Conservation (phyloP, 2,113 vertebrate genomes). For the Enhydra lutris region DNA sequence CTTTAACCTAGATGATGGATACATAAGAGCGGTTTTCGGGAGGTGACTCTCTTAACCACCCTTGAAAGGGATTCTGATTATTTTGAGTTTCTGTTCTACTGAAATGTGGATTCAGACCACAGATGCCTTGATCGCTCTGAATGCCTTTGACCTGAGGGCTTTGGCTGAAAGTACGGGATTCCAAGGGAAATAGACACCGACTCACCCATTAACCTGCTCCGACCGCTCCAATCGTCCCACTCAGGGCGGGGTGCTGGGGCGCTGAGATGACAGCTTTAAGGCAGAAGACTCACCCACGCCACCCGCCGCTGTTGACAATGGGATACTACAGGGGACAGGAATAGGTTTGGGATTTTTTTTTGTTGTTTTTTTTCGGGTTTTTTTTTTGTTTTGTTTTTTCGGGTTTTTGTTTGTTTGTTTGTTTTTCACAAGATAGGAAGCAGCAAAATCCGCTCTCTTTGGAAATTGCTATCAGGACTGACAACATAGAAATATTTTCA, state of each 20-base stretch:
- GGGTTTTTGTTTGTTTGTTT: too few species aligned
- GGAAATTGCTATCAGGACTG: not conserved
- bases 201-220: not conserved
- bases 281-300: not conserved
- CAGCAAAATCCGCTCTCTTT: not conserved
- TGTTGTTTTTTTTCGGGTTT: not conserved
- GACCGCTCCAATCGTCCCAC: accelerated
- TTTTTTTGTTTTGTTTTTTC: not conserved
- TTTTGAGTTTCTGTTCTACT: slow-evolving; percentile 35
- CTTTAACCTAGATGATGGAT: not conserved
- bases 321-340: not conserved
- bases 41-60: not conserved
- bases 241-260: not conserved
- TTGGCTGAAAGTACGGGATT: not conserved
- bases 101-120: not conserved
- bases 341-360: not conserved
- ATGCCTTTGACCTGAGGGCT: not conserved
- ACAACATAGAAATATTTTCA: not conserved
- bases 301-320: not conserved
- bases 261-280: not conserved
- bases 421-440: not conserved
- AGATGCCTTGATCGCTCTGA: not conserved
- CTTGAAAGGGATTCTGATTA: not conserved
- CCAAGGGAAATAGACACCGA: not conserved
- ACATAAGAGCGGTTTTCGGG: not conserved